Base-by-base conservation (phyloP, 2,888 invertebrate species). In the Bimastos eiseni region DNA sequence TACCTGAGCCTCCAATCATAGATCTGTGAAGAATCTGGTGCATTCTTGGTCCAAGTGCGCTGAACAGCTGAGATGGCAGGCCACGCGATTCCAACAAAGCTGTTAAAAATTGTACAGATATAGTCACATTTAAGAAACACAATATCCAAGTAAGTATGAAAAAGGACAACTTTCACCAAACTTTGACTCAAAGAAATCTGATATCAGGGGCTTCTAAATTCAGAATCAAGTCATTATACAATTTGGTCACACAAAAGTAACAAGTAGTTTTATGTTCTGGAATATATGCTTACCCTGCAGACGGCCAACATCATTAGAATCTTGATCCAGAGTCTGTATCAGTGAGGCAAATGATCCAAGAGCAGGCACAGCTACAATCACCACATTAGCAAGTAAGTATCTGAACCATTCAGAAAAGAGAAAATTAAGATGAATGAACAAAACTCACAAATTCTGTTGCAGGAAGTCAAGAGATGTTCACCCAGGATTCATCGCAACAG, bases 21-120 rank as follows among this genome's bases (percentile, higher is more conserved):
- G 98, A 98, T 93, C 98, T 96, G 95, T 99, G 98, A 92, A 99
- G 96, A 91, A 99, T 96, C 94, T 98, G 98, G 94, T 99, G 98
- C 98, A 99, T 98, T 90, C 99, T 96, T 89, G 99, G 98, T 0
- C 98, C 99, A 90, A 99, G 96, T 1, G 98, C 98, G 70, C 98
- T 98, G 93, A 99, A 98, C 92, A 99, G 96, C 95, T 99, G 98
- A 30, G 98, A 98, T n/a, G 99, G 98, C 93, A 99, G 95, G 41
- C 99, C 99, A 93, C 98, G 96, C 30, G 98, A 98, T 95, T 99
- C 99, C 90, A 99, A 96, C 93, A 99, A 96, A 38, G 98, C 98
- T 93, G 90, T 41, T 55, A 36, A 49, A 49, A 49, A 88, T 36
- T 41, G 37, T 90, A 33, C 34, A 89, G 49, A 37, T 41, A 44